Base-by-base conservation (phyloP, 2,797 vertebrate genomes). In the Eulemur mongoz region DNA sequence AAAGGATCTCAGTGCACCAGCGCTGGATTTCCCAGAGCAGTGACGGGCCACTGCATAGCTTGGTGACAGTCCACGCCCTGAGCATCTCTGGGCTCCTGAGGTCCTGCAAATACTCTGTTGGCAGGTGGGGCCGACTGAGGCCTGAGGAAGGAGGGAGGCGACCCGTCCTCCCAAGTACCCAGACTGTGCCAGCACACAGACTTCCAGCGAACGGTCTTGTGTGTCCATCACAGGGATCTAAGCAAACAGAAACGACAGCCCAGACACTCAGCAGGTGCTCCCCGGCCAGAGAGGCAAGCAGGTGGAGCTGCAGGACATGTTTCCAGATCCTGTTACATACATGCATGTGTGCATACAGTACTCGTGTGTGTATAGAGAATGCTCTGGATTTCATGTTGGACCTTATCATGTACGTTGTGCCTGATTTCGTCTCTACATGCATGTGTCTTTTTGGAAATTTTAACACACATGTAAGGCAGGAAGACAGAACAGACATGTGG, bases 291-390 rank as follows among this genome's bases (percentile, higher is more conserved):
- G n/a, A 11, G 18, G 20, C 0, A 0, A 32, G 50, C 25, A 18
- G 57, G 18, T 4, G 32, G 10, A 15, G 32, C 54, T 5, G 32
- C 48, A 7, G 35, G 25, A 14, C 15, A 30, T 17, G 43, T 65
- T 18, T 65, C 7, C 20, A 20, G 35, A 0, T 10, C 48, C 54
- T 5, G 1, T 63, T 15, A 54, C 1, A 11, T 12, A 1, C 22
- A 7, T 2, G 11, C 7, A 1, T 2, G 7, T 2, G 35, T 48
- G 35, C 27, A 1, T 14, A 11, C 1, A 0, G 48, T 38, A 32
- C 43, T 63, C 22, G 17, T 9, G 10, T 1, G 13, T 8, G 63
- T n/a, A n/a, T 65, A 65, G 43, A 32, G 12, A 48, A 10, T 7
- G 35, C 23, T 22, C 27, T 43, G 69, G 2, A 40, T 15, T 61